Base-by-base conservation (phyloP, 2,113 vertebrate genomes). In the Alaudala cheleensis region DNA sequence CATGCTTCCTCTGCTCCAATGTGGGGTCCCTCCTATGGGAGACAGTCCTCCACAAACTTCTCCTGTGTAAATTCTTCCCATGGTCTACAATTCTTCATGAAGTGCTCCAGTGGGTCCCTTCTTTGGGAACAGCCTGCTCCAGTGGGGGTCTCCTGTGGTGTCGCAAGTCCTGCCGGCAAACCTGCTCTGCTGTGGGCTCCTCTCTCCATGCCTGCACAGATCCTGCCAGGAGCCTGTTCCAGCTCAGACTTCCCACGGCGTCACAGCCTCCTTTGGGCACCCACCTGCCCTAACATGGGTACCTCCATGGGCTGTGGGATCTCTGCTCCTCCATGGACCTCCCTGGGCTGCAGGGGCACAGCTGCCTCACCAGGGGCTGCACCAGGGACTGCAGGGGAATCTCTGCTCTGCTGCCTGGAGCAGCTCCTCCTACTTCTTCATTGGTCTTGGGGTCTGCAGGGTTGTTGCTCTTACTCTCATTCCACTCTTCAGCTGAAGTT, bases 141-240 rank as follows among this genome's bases (percentile, higher is more conserved):
- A 40, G 5, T 0, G 4, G 37, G 31, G 2, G 19, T 4, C 34
- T 1, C 34, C 26, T 17, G 0, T 1, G 23, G 28, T 37, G 23
- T 39, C 47, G 39, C 26, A n/a, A 39, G n/a, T 47, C 15, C 40
- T 62, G 24, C 56, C 57, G 29, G n/a, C 29, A 47, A 47, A 34
- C 29, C 56, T 70, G 16, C 29, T 49, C 28, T 8, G 16, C 4
- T 4, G 2, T 28, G 65, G 65, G 20, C n/a, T 70, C 40, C 26
- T 86, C 45, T 69, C 18, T 28, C 54, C 39, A 2, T 3, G 28
- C 11, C 3, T 7, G 4, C 53, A 51, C 37, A 51, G 22, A 5
- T 33, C 53, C 51, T 60, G 2, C 3, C 37, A 26, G 45, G 14
- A 77, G 9, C 51, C 61, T 31, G 21, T 2, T 67, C 62, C 72